Base-by-base conservation (phyloP, 2,888 invertebrate species). In the Gymnosoma rotundatum region DNA sequence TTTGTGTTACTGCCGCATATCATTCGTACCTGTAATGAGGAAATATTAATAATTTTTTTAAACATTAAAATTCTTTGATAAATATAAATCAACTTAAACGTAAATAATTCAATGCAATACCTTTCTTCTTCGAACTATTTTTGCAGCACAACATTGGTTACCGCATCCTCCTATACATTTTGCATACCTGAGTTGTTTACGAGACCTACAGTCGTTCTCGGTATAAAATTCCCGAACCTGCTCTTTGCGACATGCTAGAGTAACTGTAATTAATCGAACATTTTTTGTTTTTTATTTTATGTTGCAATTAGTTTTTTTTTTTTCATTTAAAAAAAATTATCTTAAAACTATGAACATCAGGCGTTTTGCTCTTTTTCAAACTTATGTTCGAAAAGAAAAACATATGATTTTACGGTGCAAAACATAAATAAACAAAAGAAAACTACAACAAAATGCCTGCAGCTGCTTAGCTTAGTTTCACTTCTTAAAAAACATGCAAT, bases 61-160 rank as follows among this genome's bases (percentile, higher is more conserved):
- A 25, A 2, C 25, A 25, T 25, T 25, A 4, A 25, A 14, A 42
- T 20, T 32, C 20, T 7, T 14, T 16, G 25, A 56, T 56, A 18
- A 52, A 18, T 20, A 52, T 9, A 16, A 52, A 32, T 32, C 7
- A 32, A 5, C 25, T 32, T 32, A 32, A 1, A 7, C 6, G 50
- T 20, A 52, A 18, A 52, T 52, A 48, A 18, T 20, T 52, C 18
- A 10, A 42, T 38, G 9, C 84, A 88, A 89, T 89, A 98, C 98
- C 95, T 97, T 98, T 93, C 98, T 95, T 91, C 97, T 95, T 94
- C 98, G 98, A 88, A 97, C 97, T 93, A 97, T 97, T 90, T 97
- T 94, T 3, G 98, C 97, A 86, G 96, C 95, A 93, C 99, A 99
- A 94, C 99, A 99, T 88, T 94, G 94, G 87, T 95, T 95, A 87